Evolutionary conservation across 92 coral and sea anemone genomes (phyloP).

Genomic region (Porites rus): DNA sequence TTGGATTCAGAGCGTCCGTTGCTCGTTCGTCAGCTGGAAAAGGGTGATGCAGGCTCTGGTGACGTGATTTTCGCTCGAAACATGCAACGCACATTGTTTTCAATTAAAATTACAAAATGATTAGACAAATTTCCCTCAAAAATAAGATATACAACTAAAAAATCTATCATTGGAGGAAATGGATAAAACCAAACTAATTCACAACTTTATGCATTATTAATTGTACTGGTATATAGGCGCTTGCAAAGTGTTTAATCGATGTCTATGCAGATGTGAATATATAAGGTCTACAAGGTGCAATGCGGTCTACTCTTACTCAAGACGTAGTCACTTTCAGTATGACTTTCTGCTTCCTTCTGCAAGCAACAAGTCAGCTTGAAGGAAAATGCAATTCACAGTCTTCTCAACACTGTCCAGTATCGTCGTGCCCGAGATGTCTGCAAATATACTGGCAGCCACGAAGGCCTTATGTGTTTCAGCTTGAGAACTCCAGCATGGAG

Average conservation of each 20-base stretch:
- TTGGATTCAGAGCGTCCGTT: too few relatives aligned
- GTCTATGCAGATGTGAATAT: neutral
- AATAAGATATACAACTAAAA: neutral
- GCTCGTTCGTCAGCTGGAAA: too few relatives aligned
- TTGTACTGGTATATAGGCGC: neutral
- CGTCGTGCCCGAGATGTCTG: neutral
- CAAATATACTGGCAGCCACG: neutral
- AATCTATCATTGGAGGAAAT: neutral
- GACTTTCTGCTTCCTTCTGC: neutral
- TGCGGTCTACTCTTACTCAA: neutral
- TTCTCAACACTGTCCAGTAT: neutral
- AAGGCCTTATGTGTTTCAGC: neutral
- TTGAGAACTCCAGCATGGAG: neutral
- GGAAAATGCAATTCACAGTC: neutral
- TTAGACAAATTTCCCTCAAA: neutral
- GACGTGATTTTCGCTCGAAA: neutral
- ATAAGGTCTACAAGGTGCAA: neutral
- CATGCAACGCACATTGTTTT: neutral
- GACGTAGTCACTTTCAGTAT: neutral
- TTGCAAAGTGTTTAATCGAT: neutral
- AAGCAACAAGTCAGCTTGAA: neutral
- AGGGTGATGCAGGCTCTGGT: too few relatives aligned
- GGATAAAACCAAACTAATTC: neutral
- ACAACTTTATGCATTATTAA: too few relatives aligned
- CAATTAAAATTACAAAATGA: neutral